A percentile compares a stretch with the other conserved stretches of the same genome.
Conservation (phyloP, 2,888 invertebrate species). For the Orthosia incerta region DNA sequence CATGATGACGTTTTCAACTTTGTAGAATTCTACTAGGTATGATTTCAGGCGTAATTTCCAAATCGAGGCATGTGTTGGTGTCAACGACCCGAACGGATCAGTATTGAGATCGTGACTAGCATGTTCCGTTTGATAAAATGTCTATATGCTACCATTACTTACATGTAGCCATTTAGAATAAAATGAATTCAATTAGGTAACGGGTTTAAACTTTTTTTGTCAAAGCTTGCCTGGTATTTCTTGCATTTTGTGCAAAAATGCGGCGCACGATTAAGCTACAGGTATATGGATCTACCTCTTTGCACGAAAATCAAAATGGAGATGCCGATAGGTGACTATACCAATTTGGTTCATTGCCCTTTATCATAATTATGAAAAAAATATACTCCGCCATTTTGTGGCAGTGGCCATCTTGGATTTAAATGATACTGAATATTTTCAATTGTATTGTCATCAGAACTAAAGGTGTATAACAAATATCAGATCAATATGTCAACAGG, state of each 20-base stretch:
- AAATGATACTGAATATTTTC: no score
- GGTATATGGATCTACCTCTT: no score
- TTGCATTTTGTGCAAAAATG: background rate
- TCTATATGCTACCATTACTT: constrained; percentile 30
- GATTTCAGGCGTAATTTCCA: constrained; percentile 41
- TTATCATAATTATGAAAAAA: no score
- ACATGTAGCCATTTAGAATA: constrained; percentile 4
- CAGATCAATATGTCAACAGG: no score
- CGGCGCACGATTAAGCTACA: background rate
- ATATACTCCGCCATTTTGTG: no score
- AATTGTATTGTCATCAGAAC: no score
- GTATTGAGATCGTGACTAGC: constrained; percentile 62
- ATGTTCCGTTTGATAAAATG: constrained; percentile 47
- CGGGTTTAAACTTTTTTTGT: background rate
- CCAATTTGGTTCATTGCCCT: no score
- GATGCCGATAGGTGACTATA: no score
- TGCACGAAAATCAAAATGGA: no score
- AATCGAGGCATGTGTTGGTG: constrained; percentile 63
- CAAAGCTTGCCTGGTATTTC: background rate
- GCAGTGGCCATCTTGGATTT: no score
- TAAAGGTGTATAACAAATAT: no score
- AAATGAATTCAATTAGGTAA: background rate
- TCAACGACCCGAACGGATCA: constrained; percentile 68
- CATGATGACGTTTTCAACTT: constrained; percentile 9
- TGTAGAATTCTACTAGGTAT: constrained; percentile 16